These are phyloP conservation scores for Myotis findleyi DNA, from an alignment of 2,797 vertebrate genomes.

Conservation along the genomic window DNA sequence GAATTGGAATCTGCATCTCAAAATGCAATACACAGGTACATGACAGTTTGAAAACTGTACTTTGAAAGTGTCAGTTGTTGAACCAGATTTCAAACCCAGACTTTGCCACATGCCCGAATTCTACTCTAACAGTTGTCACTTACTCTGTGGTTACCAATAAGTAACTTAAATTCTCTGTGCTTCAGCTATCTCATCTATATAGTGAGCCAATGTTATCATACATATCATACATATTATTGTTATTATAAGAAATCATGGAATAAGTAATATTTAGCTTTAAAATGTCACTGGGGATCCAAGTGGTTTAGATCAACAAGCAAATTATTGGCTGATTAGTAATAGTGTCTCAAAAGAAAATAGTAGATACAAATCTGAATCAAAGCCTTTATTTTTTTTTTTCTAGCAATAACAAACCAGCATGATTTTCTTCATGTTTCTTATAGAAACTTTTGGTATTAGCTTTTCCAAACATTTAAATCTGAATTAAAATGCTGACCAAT, in stretches of 20 bases:
- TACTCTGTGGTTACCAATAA: background rate
- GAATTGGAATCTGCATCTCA: background rate
- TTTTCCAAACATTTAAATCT: background rate
- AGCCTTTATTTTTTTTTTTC: background rate
- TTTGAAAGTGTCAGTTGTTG: background rate
- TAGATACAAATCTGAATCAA: background rate
- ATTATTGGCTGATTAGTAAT: background rate
- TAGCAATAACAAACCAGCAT: background rate
- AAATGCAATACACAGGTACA: background rate
- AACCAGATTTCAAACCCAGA: background rate
- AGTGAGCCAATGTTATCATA: background rate
- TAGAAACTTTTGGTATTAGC: background rate
- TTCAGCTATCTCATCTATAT: background rate
- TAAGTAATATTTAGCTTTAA: background rate
- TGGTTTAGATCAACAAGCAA: background rate
- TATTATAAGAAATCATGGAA: background rate
- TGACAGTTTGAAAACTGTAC: background rate
- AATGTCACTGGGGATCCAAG: background rate
- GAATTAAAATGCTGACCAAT: background rate
- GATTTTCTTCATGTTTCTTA: constrained; percentile 13
- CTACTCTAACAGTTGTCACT: background rate
- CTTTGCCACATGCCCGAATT: background rate
- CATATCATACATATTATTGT: background rate
- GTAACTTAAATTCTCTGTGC: background rate
- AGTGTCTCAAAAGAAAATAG: background rate